These are phyloP conservation scores for Merodon equestris DNA, from an alignment of 2,888 invertebrate species.

Conservation along the genomic window DNA sequence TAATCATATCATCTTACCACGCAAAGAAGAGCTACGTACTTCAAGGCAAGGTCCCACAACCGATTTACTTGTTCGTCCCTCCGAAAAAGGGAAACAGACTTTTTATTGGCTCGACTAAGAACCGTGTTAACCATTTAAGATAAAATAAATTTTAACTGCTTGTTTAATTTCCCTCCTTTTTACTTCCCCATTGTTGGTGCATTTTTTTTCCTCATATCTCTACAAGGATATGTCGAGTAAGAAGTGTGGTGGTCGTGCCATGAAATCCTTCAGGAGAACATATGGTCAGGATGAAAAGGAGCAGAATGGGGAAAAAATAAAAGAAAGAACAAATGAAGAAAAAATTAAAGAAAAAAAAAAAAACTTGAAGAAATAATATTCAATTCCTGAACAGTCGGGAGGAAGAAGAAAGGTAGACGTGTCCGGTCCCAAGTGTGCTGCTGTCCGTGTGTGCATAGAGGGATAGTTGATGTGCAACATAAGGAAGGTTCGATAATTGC, in stretches of 20 bases:
- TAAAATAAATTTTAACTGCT: constrained; percentile 57
- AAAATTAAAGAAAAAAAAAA: background rate
- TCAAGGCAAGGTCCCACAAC: no score
- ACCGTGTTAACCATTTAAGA: constrained; percentile 57
- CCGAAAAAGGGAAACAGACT: no score
- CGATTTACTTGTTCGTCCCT: no score
- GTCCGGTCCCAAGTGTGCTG: constrained; percentile 34
- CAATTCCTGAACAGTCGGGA: constrained; percentile 64
- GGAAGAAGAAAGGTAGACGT: constrained; percentile 57
- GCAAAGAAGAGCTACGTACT: no score
- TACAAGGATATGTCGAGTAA: constrained; percentile 43
- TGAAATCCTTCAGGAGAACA: constrained; percentile 63
- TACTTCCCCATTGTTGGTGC: background rate
- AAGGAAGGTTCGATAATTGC: constrained; percentile 68
- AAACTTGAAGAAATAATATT: constrained; percentile 60
- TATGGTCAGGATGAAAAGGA: constrained; percentile 61
- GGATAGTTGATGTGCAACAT: constrained; percentile 56
- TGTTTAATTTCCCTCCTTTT: background rate
- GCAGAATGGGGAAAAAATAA: constrained; percentile 10
- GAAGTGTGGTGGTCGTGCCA: constrained; percentile 64
- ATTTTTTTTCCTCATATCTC: constrained; percentile 4
- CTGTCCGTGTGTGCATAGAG: constrained; percentile 15
- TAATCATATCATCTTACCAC: no score
- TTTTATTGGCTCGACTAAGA: no score
- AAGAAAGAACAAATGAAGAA: background rate